Percentiles rank a stretch among this genome's conserved stretches.
These are phyloP conservation scores for Trissonchulus latispiculum DNA, from an alignment of 2,888 invertebrate genomes.

Conservation along the genomic window DNA sequence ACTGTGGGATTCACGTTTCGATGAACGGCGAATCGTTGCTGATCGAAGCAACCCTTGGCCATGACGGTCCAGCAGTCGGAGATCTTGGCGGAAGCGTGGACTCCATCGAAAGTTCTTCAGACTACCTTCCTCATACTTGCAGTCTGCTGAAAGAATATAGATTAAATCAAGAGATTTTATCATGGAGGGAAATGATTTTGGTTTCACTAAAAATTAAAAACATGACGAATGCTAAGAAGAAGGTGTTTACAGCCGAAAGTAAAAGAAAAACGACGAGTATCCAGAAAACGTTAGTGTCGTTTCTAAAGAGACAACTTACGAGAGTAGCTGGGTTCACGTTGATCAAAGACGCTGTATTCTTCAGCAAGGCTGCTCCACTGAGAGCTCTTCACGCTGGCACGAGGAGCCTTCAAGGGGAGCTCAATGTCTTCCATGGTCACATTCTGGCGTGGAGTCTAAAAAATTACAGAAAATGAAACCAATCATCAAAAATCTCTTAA, in stretches of 20 bases:
- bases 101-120: conserved; percentile 40
- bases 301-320: not conserved
- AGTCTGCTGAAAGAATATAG: too few species aligned
- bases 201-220: too few species aligned
- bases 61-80: conserved; percentile 44
- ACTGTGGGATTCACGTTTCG: conserved; percentile 35
- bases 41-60: conserved; percentile 45
- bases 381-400: not conserved
- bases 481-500: too few species aligned
- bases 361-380: not conserved
- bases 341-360: conserved; percentile 8
- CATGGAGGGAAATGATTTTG: too few species aligned
- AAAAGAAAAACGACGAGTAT: too few species aligned
- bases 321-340: not conserved
- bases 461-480: too few species aligned
- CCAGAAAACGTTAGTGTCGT: too few species aligned
- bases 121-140: conserved; percentile 20
- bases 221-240: too few species aligned
- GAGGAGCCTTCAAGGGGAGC: conserved; percentile 25
- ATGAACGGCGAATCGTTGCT: conserved; percentile 43
- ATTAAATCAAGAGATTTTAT: too few species aligned
- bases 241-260: too few species aligned
- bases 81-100: conserved; percentile 34
- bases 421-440: conserved; percentile 22
- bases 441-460: conserved; percentile 29